Percentiles rank a stretch among this genome's conserved stretches.
Evolutionary conservation across 2,888 invertebrate genomes (phyloP).

Genomic region (Chesias legatella): DNA sequence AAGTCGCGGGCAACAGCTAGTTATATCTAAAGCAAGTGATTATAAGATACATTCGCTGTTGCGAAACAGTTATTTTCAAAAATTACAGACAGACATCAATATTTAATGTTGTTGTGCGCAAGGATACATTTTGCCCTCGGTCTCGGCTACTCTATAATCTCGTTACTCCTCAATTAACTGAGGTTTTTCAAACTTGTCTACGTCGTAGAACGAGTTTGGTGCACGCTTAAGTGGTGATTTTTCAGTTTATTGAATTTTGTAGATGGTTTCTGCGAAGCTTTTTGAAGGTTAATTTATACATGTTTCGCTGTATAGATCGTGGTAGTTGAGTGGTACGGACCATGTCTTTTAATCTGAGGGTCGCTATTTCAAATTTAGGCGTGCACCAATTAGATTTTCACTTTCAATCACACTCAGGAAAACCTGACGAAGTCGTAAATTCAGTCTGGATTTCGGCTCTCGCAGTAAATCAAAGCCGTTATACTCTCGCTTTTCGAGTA

Average conservation of each 20-base stretch:
- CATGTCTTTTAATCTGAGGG: too few species aligned
- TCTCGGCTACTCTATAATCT: conserved; percentile 38
- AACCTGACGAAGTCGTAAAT: too few species aligned
- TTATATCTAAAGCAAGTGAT: too few species aligned
- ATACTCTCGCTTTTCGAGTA: too few species aligned
- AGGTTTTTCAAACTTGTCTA: conserved; percentile 57
- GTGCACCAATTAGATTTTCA: too few species aligned
- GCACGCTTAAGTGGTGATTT: conserved; percentile 46
- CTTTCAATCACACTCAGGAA: too few species aligned
- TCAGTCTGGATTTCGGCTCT: too few species aligned
- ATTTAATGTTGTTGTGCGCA: not conserved
- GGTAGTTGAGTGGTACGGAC: too few species aligned
- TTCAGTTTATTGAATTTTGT: conserved; percentile 35
- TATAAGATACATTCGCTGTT: too few species aligned
- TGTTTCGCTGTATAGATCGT: not conserved
- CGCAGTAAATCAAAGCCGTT: too few species aligned
- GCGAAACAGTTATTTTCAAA: not conserved
- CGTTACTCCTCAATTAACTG: conserved; percentile 40
- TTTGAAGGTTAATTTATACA: conserved; percentile 11
- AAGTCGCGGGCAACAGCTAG: too few species aligned
- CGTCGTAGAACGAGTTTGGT: conserved; percentile 32
- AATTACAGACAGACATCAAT: not conserved
- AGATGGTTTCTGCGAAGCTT: conserved; percentile 5
- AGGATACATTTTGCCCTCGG: conserved; percentile 4
- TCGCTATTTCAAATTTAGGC: too few species aligned